Base-by-base conservation (phyloP, 53 echinoderm and acorn worm genomes). In the Arbacia lixula region DNA sequence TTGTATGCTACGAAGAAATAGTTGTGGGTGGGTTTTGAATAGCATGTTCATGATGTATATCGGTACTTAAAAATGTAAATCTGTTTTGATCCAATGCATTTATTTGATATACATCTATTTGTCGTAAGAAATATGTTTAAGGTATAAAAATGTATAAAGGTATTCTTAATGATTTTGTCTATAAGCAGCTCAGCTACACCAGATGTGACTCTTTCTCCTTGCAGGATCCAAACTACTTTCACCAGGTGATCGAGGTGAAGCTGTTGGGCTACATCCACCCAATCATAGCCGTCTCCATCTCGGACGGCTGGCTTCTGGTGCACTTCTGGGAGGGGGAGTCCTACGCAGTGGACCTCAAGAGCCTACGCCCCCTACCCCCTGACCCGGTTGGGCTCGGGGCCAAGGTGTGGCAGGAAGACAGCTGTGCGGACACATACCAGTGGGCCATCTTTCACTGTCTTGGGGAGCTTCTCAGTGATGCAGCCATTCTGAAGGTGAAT, bases 301-400 rank as follows among this genome's bases (percentile, higher is more conserved):
- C 19, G 2, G 25, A 53, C 19, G 51, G 74, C 5, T 74, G 74
- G 74, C 74, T 74, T 12, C 29, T 74, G 17, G 51, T 74, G n/a
- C 74, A 74, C 53, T 74, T 74, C 53, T 74, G 74, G 74, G 74
- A 74, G 49, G 74, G 74, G 52, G 74, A 74, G 5, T 19, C 53
- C 33, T 74, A 33, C 21, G 74, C 74, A 20, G 21, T 74, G 5
- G 74, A 74, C 33, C 16, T 74, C 6, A n/a, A n/a, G n/a, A n/a
- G n/a, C n/a, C n/a, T n/a, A 42, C 53, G 50, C 16, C 52, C 74
- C 12, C 53, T n/a, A 20, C 21, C 33, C 30, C 6, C 74, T 1
- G 33, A 17, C 0, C 51, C 20, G 35, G 74, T 0, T 17, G 0
- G 30, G 10, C 31, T 33, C 52, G 74, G 53, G 34, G n/a, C n/a